These are phyloP conservation scores for Conus ventricosus DNA, from an alignment of 1,140 invertebrate genomes.

Conservation along the genomic window DNA sequence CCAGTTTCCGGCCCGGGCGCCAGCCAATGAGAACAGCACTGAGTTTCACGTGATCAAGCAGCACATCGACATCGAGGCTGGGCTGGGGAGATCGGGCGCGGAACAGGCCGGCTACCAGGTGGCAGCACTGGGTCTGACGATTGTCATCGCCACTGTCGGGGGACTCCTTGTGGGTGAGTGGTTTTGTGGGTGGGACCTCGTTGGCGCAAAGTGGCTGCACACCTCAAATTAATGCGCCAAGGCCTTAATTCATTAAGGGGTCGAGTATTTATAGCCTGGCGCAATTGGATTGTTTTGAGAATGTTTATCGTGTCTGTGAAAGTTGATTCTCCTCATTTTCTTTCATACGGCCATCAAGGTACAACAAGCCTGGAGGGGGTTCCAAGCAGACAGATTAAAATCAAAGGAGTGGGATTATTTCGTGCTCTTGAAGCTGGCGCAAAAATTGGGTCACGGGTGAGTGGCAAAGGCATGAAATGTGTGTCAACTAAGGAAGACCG, in stretches of 20 bases:
- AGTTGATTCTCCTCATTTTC: too few species aligned
- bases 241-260: neutral
- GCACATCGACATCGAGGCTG: conserved; percentile 70
- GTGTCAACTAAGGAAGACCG: too few species aligned
- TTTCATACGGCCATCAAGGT: too few species aligned
- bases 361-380: too few species aligned
- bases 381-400: too few species aligned
- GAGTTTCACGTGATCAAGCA: conserved; percentile 39
- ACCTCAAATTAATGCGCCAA: neutral
- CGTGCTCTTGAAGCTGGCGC: too few species aligned
- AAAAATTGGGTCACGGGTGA: too few species aligned
- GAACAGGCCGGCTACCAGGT: conserved; percentile 89
- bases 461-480: too few species aligned
- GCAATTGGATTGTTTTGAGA: too few species aligned
- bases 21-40: conserved; percentile 51
- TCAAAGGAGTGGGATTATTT: too few species aligned
- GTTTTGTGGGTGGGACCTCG: neutral
- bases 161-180: conserved; percentile 86
- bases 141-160: conserved; percentile 83
- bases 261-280: neutral
- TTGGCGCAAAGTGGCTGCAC: neutral
- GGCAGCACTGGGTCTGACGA: conserved; percentile 82
- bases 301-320: neutral
- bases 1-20: conserved; percentile 73
- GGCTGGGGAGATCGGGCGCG: conserved; percentile 79